phyloP scores from a whole-genome alignment of 2,113 vertebrate species.

The zebrafish (Danio rerio) region GRCz12tu NC_133191.1:25695001-25695500 shows the following conservation, averaged over 20 bases:
- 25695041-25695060: no score
- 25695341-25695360: background rate
- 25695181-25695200: background rate
- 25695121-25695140: background rate
- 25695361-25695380: background rate
- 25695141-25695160: background rate
- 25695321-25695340: background rate
- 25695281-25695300: no score
- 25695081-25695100: no score
- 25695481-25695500: background rate
- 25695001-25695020: no score
- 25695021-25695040: no score
- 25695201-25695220: background rate
- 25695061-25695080: no score
- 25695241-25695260: background rate
- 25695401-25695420: background rate
- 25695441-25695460: conserved; percentile 12
- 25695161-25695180: no score
- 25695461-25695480: background rate
- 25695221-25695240: background rate
- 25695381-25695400: background rate
- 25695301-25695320: no score
- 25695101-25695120: background rate
- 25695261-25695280: no score
- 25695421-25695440: conserved; percentile 2